These are phyloP conservation scores for Ischnus inquisitorius DNA, from an alignment of 2,888 invertebrate species.

Conservation along the genomic window DNA sequence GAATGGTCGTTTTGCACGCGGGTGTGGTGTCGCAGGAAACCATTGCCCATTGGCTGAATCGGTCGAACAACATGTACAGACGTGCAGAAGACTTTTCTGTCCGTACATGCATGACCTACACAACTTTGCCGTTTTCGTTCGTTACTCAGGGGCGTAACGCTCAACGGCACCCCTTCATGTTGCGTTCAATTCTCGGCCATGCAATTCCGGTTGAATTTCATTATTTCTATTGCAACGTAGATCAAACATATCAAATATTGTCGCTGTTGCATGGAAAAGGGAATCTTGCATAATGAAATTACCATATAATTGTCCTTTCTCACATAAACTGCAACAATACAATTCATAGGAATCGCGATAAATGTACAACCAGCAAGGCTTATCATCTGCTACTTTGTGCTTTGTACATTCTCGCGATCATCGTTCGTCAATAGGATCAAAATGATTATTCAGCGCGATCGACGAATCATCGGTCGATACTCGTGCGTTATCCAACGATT, in stretches of 20 bases:
- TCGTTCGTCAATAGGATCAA: neutral
- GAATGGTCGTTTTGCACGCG: constrained; percentile 73
- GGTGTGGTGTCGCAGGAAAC: constrained; percentile 73
- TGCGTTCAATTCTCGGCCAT: neutral
- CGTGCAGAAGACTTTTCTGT: constrained; percentile 69
- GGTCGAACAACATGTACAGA: constrained; percentile 73
- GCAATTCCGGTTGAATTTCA: neutral
- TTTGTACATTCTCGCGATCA: neutral
- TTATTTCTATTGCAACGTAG: neutral
- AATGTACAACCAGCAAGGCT: neutral
- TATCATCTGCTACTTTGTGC: neutral
- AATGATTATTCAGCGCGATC: neutral
- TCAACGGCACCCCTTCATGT: constrained; percentile 34
- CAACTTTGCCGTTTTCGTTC: constrained; percentile 73
- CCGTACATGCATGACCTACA: constrained; percentile 72
- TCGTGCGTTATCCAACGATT: neutral
- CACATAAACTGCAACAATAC: neutral
- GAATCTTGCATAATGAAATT: neutral
- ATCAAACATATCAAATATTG: neutral
- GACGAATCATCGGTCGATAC: neutral
- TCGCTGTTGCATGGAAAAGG: neutral
- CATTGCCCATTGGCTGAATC: constrained; percentile 75
- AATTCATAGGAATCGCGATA: neutral
- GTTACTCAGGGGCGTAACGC: constrained; percentile 73
- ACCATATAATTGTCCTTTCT: neutral